Conservation (phyloP, 2,113 vertebrate species). For the Prionailurus bengalensis region DNA sequence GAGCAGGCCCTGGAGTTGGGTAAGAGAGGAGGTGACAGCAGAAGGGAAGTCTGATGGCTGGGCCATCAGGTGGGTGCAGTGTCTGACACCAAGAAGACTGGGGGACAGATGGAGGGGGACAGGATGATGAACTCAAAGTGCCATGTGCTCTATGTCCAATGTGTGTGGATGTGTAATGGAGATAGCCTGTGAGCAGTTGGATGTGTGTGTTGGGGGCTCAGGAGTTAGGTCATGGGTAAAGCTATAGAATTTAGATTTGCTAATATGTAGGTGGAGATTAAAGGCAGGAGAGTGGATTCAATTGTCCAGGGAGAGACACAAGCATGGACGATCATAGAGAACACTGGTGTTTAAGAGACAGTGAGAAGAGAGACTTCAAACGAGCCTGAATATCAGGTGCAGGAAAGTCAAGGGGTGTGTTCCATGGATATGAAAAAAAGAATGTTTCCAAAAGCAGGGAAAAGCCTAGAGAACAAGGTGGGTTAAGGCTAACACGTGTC, state of each 20-base stretch:
- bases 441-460: neutral
- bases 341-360: neutral
- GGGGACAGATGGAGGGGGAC: too few species aligned
- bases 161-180: too few species aligned
- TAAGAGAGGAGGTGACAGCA: neutral
- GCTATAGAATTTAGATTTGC: neutral
- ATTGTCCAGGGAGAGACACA: neutral
- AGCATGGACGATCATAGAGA: neutral
- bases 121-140: neutral
- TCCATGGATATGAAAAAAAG: neutral
- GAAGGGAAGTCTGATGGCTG: too few species aligned
- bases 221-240: neutral
- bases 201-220: neutral
- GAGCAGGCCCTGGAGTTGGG: neutral
- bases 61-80: rapidly evolving
- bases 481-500: neutral
- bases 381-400: neutral
- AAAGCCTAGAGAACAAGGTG: neutral
- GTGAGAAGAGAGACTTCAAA: neutral
- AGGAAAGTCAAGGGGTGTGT: neutral
- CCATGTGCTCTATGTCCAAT: rapidly evolving
- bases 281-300: neutral
- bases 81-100: neutral
- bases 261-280: neutral
- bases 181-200: neutral